Percentiles rank a stretch among this genome's conserved stretches.
Evolutionary conservation across 2,113 vertebrate genomes (phyloP).

Genomic region (Rhabdomys dilectus): DNA sequence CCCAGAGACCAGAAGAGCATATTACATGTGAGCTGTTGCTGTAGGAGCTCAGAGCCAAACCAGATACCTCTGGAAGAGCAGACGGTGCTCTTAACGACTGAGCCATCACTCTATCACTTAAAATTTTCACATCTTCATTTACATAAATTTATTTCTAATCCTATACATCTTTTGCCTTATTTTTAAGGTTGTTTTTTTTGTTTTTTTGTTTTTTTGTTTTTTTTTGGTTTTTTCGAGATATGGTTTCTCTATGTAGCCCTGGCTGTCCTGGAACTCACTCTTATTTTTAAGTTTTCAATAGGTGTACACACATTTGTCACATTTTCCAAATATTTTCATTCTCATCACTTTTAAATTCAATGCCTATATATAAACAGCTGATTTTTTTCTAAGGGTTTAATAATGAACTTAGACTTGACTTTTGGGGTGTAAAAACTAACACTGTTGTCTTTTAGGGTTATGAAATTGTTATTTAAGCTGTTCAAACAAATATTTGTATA

Average conservation of each 20-base stretch:
- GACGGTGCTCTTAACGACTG: neutral
- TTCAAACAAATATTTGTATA: constrained; percentile 21
- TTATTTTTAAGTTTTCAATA: neutral
- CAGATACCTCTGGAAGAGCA: neutral
- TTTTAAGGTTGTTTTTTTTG: too few species aligned
- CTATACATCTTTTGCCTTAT: constrained; percentile 28
- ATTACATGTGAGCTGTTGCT: neutral
- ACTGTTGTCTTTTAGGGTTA: neutral
- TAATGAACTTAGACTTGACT: constrained; percentile 51
- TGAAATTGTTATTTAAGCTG: constrained; percentile 34
- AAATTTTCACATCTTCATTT: constrained; percentile 37
- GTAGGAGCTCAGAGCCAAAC: neutral
- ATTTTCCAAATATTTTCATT: neutral
- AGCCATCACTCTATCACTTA: neutral
- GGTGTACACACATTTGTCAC: neutral
- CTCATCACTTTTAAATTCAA: constrained; percentile 41
- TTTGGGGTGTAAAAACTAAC: neutral
- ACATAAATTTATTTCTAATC: neutral
- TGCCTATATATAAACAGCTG: neutral
- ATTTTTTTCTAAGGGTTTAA: constrained; percentile 7
- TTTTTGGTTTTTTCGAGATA: too few species aligned
- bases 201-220: too few species aligned
- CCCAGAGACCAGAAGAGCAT: neutral
- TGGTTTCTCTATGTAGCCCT: too few species aligned
- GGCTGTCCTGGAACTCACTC: too few species aligned